Base-by-base conservation (phyloP, 2,888 invertebrate genomes). In the Drosophila melanocephala region DNA sequence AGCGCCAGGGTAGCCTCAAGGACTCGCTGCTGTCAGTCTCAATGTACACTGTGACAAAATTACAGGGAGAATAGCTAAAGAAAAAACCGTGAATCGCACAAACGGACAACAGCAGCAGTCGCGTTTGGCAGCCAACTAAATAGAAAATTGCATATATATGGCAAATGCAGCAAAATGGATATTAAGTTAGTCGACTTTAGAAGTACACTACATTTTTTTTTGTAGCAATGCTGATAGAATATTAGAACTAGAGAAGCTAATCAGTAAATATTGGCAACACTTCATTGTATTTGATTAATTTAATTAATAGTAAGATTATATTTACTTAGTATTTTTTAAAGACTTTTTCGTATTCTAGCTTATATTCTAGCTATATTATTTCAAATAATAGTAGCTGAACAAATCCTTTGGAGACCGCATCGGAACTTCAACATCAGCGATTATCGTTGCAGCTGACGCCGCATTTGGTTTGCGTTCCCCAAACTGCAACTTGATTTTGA, bases 391-490 rank as follows among this genome's bases (percentile, higher is more conserved):
- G 35, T 35, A 16, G 35, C 14, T 35, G 35, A 5, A 0, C 0
- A 14, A 35, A 16, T 35, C 59, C 55, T 26, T 30, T 56, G 35
- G 50, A 53, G 57, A 60, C 75, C 42, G 42, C 68, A 73, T 44
- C 51, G 62, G 62, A 81, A 75, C 68, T 72, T 89, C 73, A 85
- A 82, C 77, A 75, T 77, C 64, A 65, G 72, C 59, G 67, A 64
- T 59, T 75, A 55, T 51, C 30, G 58, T 53, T 67, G 72, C 70
- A 71, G 73, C 65, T 66, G 62, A 37, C 59, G 53, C 56, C 60
- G 84, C 70, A 51, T 71, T 87, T 71, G 71, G 57, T 59, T 69
- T 65, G 58, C 64, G 83, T 84, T 58, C 50, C 53, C 50, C 57
- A 68, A 73, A 71, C 71, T 72, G 76, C 58, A 79, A 65, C 72